Conservation (phyloP, 2,797 vertebrate genomes). For the Semotilus atromaculatus region DNA sequence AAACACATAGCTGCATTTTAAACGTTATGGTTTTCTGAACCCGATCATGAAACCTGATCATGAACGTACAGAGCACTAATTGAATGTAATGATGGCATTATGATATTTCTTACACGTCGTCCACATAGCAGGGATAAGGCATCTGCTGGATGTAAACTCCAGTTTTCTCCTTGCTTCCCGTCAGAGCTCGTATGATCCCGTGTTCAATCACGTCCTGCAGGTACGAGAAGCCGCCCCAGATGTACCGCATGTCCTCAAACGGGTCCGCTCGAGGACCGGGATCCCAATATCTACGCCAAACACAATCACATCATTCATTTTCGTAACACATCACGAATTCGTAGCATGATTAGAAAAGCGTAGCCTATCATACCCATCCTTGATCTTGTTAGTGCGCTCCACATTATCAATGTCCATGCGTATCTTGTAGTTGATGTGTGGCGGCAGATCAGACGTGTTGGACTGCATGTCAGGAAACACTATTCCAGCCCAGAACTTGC, state of each 20-base stretch:
- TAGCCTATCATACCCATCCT: conserved; percentile 85
- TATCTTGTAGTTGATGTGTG: conserved; percentile 95
- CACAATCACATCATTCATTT: background rate
- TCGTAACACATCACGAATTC: too few relatives aligned
- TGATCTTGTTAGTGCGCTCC: conserved; percentile 98
- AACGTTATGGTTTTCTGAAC: background rate
- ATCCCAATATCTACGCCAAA: conserved; percentile 91
- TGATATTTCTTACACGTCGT: conserved; percentile 88
- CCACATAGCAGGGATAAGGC: conserved; percentile 97
- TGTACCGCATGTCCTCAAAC: conserved; percentile 95
- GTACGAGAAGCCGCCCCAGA: conserved; percentile 97
- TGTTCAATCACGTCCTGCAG: conserved; percentile 96
- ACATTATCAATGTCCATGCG: conserved; percentile 99
- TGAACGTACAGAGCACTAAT: background rate
- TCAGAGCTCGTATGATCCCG: conserved; percentile 91
- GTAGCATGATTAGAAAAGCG: background rate
- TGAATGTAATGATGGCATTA: background rate
- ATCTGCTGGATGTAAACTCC: conserved; percentile 98
- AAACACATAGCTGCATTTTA: background rate
- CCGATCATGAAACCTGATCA: too few relatives aligned
- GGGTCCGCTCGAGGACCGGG: conserved; percentile 97
- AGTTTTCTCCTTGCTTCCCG: conserved; percentile 86
- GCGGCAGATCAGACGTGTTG: conserved; percentile 83
- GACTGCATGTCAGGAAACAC: conserved; percentile 88
- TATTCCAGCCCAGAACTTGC: conserved; percentile 96